These are phyloP conservation scores for Drosophila navojoa DNA, from an alignment of 1,140 invertebrate genomes.

Conservation along the genomic window DNA sequence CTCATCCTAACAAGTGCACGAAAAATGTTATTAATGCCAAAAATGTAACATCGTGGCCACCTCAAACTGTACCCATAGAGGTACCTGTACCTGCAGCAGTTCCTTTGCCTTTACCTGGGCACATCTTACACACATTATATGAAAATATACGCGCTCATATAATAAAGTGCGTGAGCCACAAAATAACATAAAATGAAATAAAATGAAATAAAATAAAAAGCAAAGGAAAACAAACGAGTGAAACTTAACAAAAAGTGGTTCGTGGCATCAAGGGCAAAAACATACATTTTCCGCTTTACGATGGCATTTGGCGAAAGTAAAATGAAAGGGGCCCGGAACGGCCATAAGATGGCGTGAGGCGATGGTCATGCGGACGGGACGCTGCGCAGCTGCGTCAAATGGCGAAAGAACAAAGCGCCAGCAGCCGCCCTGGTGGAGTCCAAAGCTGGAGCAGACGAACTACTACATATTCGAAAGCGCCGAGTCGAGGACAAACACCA, in stretches of 20 bases:
- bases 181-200: constrained; percentile 13
- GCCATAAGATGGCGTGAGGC: constrained; percentile 25
- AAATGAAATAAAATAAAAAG: constrained; percentile 9
- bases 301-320: constrained; percentile 53
- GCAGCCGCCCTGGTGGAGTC: constrained; percentile 11
- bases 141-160: constrained; percentile 34
- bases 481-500: constrained; percentile 13
- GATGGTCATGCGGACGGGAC: constrained; percentile 45
- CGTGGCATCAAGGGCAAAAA: constrained; percentile 49
- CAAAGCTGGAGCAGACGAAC: constrained; percentile 22
- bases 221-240: constrained; percentile 33
- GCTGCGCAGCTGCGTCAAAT: constrained; percentile 63
- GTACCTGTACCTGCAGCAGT: too few relatives aligned
- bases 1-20: background rate
- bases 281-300: constrained; percentile 64
- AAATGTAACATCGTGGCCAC: background rate
- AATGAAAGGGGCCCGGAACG: constrained; percentile 43
- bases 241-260: constrained; percentile 50
- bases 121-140: constrained; percentile 37
- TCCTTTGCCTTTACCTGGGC: constrained; percentile 9
- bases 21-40: background rate
- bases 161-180: constrained; percentile 44
- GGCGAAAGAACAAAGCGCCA: constrained; percentile 55
- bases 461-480: constrained; percentile 1
- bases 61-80: background rate